A percentile compares a stretch with the other conserved stretches of the same genome.
Conservation (phyloP, 2,113 vertebrate species). For the Sporophila hypoxantha region DNA sequence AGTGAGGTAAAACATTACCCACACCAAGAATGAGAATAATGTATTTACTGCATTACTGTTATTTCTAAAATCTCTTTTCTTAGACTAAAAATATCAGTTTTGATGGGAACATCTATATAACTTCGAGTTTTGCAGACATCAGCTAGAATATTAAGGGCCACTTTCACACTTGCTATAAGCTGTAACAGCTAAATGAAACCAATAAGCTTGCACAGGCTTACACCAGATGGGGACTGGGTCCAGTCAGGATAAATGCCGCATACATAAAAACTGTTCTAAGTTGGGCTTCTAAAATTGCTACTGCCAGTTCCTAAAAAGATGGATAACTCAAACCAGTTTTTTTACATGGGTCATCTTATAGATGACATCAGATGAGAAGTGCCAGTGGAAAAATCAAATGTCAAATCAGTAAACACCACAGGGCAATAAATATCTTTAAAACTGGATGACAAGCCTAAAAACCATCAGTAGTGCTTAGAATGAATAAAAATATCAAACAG, state of each 20-base stretch:
- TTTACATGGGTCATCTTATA: background rate
- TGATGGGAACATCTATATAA: background rate
- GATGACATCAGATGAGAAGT: background rate
- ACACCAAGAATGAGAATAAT: background rate
- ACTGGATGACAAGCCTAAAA: background rate
- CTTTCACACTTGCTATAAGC: background rate
- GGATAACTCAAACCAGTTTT: background rate
- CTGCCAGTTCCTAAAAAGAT: background rate
- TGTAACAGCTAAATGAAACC: background rate
- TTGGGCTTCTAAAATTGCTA: background rate
- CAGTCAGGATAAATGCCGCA: background rate
- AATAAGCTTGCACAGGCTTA: background rate
- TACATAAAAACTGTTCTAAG: background rate
- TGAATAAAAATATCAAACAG: background rate
- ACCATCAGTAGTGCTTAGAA: background rate
- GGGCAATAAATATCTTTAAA: background rate
- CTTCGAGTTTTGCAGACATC: constrained; percentile 4
- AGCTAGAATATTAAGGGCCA: constrained; percentile 8
- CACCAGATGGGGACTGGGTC: background rate
- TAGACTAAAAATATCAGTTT: background rate
- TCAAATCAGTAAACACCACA: background rate
- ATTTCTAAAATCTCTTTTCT: background rate
- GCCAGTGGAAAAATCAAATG: background rate
- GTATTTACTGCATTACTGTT: background rate
- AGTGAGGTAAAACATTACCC: background rate